Conservation (phyloP, 2,113 vertebrate genomes). For the Himantopus leucocephalus region DNA sequence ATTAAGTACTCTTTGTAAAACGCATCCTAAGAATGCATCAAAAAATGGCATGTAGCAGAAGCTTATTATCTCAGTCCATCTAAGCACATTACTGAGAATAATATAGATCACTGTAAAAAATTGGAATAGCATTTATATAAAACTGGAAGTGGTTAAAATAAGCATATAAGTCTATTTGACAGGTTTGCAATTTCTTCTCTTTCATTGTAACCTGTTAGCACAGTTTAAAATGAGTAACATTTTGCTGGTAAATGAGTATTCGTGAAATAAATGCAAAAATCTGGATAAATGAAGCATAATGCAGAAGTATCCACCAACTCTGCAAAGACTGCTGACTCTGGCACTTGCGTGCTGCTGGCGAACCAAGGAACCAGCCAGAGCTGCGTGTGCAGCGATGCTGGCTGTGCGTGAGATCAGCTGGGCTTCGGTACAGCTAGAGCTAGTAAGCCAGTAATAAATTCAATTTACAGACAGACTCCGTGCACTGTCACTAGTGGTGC, state of each 20-base stretch:
- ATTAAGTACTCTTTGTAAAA: neutral
- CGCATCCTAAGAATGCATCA: accelerated
- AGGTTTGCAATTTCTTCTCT: neutral
- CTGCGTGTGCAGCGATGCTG: accelerated
- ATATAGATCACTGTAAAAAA: neutral
- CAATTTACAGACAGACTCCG: neutral
- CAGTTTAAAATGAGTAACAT: neutral
- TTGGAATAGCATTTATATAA: neutral
- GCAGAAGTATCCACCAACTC: neutral
- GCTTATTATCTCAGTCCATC: neutral
- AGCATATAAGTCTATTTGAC: neutral
- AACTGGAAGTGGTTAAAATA: neutral
- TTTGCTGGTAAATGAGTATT: neutral
- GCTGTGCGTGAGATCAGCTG: neutral
- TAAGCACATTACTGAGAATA: neutral
- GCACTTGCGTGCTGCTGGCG: neutral
- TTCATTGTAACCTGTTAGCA: neutral
- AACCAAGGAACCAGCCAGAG: neutral
- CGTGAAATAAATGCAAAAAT: neutral
- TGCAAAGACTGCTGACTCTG: neutral
- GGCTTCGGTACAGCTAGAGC: neutral
- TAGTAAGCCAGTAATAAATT: neutral
- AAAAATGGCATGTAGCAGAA: neutral
- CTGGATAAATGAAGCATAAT: neutral
- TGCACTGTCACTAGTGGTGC: accelerated